A percentile compares a stretch with the other conserved stretches of the same genome.
These are phyloP conservation scores for Drosophila jambulina DNA, from an alignment of 1,140 invertebrate species.

Conservation along the genomic window DNA sequence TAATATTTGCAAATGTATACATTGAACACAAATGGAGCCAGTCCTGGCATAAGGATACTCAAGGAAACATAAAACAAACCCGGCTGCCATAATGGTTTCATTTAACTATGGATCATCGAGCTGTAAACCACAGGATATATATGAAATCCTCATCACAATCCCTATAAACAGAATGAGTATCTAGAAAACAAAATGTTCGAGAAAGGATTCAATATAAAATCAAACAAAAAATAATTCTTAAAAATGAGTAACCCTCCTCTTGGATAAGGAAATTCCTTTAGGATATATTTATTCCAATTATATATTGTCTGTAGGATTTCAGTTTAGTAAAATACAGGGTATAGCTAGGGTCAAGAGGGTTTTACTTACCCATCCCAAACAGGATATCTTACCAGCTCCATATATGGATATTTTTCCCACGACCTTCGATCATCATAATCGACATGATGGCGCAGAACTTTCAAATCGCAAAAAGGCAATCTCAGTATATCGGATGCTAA, in stretches of 20 bases:
- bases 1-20: not conserved
- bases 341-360: not conserved
- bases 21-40: not conserved
- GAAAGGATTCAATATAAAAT: not conserved
- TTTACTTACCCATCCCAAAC: not conserved
- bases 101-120: not conserved
- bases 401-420: constrained; percentile 49
- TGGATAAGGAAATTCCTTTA: not conserved
- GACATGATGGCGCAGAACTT: constrained; percentile 35
- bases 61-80: not conserved
- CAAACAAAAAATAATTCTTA: not conserved
- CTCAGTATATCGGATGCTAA: constrained; percentile 42
- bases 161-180: not conserved
- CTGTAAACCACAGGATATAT: not conserved
- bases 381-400: not conserved
- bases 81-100: not conserved
- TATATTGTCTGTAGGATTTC: not conserved
- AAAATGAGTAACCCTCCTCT: not conserved
- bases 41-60: not conserved
- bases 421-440: constrained; percentile 37
- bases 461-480: constrained; percentile 46
- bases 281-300: not conserved
- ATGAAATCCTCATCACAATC: not conserved
- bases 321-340: not conserved
- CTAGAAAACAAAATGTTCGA: not conserved